Base-by-base conservation (phyloP, 2,797 vertebrate genomes). In the Halcyon leucocephala region DNA sequence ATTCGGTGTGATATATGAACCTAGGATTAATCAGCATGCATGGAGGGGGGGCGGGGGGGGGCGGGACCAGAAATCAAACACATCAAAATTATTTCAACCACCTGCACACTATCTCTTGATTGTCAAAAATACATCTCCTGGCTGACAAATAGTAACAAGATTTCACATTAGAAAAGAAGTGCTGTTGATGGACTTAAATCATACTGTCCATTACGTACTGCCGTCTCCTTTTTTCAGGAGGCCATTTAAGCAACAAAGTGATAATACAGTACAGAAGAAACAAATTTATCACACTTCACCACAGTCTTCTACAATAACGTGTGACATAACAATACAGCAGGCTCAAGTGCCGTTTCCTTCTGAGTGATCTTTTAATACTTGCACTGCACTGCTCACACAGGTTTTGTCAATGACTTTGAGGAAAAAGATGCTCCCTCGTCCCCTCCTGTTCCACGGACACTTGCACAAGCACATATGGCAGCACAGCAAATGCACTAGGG, bases 221-320 rank as follows among this genome's bases (percentile, higher is more conserved):
- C 76, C 33, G 71, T 15, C 2, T 0, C 49, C 82, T 88, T 86
- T 78, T 44, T 87, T 74, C 91, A 93, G 76, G 58, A 54, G 89
- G 16, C 61, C 91, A 87, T 79, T 91, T 95, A 78, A 81, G 58
- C 89, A 91, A 28, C 76, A 42, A 78, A 94, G 84, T 31, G 72
- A 86, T 86, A 85, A 94, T 25, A 64, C 29, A 10, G 39, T 6
- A 48, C 15, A 71, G 94, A 69, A 92, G 65, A 93, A 37, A 49
- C 79, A 74, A 78, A 95, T 96, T 35, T 65, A 94, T 95, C 91
- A 91, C 86, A 86, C 71, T 89, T 85, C 84, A 82, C 52, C 89
- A 83, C 65, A 82, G 86, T 44, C 78, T 82, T 84, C 65, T 62
- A 24, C 65, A 2, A 46, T 61, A 71, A 62, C 2, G 1, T 37